These are phyloP conservation scores for Chymomyza caudatula DNA, from an alignment of 2,888 invertebrate genomes.

Conservation along the genomic window DNA sequence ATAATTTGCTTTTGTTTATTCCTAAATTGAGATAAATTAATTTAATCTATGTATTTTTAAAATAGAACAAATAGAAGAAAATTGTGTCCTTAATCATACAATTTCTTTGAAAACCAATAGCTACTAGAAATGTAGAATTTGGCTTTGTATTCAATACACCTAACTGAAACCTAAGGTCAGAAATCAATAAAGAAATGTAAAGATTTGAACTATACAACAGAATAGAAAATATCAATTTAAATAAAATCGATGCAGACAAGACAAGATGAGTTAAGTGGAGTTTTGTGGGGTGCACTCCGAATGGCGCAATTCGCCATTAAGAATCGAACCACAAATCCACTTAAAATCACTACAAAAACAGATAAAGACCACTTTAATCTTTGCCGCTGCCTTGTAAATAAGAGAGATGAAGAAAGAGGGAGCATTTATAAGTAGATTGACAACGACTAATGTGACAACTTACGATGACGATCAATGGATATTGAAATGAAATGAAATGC, in stretches of 20 bases:
- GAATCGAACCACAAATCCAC: slow-evolving; percentile 73
- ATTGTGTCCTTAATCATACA: background rate
- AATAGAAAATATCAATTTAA: slow-evolving; percentile 72
- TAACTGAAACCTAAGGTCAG: background rate
- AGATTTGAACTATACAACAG: slow-evolving; percentile 66
- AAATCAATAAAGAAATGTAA: slow-evolving; percentile 4
- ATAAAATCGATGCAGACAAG: slow-evolving; percentile 64
- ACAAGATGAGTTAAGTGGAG: slow-evolving; percentile 37
- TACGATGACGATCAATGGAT: slow-evolving; percentile 60
- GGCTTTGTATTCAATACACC: no score
- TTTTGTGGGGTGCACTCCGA: slow-evolving; percentile 28
- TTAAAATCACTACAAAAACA: slow-evolving; percentile 74
- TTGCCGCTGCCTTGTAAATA: slow-evolving; percentile 42
- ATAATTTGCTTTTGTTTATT: no score
- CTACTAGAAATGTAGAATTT: no score
- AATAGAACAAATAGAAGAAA: background rate
- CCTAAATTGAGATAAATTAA: background rate
- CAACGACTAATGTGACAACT: slow-evolving; percentile 22
- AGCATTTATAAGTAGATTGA: slow-evolving; percentile 12
- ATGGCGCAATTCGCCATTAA: slow-evolving; percentile 74
- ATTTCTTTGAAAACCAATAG: background rate
- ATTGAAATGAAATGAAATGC: slow-evolving; percentile 58
- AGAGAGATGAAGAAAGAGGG: background rate
- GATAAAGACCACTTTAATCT: slow-evolving; percentile 70
- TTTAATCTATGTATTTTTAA: background rate